Percentiles rank a stretch among this genome's conserved stretches.
These are phyloP conservation scores for Drosophila kanapiae DNA, from an alignment of 1,140 invertebrate species.

Conservation along the genomic window DNA sequence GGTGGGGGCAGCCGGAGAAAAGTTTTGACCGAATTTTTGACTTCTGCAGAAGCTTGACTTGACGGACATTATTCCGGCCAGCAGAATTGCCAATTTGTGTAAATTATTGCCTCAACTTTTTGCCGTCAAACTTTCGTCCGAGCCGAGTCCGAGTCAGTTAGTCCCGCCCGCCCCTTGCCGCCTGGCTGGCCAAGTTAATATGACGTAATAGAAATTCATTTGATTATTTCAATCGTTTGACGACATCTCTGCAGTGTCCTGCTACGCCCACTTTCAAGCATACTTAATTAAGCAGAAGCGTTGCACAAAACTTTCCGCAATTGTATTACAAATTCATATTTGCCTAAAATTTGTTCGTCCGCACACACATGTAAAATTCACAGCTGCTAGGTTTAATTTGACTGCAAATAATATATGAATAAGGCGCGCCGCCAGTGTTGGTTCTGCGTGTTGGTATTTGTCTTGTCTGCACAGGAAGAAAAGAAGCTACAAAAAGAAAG, in stretches of 20 bases:
- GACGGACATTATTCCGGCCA: conserved; percentile 67
- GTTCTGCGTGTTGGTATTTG: conserved; percentile 56
- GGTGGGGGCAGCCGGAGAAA: conserved; percentile 49
- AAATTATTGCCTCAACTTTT: conserved; percentile 81
- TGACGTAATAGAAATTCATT: conserved; percentile 64
- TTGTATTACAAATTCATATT: conserved; percentile 84
- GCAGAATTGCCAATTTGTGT: conserved; percentile 80
- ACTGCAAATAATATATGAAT: conserved; percentile 78
- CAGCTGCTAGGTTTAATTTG: conserved; percentile 82
- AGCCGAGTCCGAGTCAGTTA: conserved; percentile 2
- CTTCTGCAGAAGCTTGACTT: conserved; percentile 57
- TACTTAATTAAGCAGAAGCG: conserved; percentile 76
- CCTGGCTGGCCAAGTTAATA: conserved; percentile 52
- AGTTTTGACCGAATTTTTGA: conserved; percentile 79
- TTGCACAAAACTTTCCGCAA: conserved; percentile 63
- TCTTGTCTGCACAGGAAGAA: conserved; percentile 30
- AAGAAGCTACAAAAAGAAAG: fast-evolving
- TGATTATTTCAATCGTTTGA: conserved; percentile 55
- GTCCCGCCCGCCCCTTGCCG: neutral
- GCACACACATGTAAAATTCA: conserved; percentile 74
- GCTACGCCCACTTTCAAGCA: conserved; percentile 41
- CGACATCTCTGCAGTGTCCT: conserved; percentile 13
- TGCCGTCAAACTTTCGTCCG: conserved; percentile 44
- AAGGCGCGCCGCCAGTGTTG: conserved; percentile 30
- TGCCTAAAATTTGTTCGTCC: conserved; percentile 69